Base-by-base conservation (phyloP, 2,797 vertebrate genomes). In the Chloroceryle inda region DNA sequence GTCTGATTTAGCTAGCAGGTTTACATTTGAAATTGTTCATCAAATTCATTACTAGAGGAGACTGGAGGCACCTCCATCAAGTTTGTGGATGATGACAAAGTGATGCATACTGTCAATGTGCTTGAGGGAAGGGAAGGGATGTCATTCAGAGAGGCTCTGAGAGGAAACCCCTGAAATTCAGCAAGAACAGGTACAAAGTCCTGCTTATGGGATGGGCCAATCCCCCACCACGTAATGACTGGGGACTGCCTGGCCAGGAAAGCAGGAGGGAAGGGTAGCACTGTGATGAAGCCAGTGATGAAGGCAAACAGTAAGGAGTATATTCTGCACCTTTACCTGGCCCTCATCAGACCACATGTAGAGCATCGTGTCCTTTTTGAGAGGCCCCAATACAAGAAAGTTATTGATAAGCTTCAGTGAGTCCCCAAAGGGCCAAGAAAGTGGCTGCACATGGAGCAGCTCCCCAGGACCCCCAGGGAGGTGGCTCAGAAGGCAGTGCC, bases 51-150 rank as follows among this genome's bases (percentile, higher is more conserved):
- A 19, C n/a, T n/a, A 8, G 27, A 75, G 6, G n/a, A 75, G 24
- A 24, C 22, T 38, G 47, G 17, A 13, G 1, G 2, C 11, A 56
- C 6, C 42, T 29, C 35, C 47, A 21, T 6, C 13, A 22, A 2
- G 9, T 58, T 5, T 59, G 49, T 52, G 50, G 27, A 33, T 2
- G 13, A 40, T 31, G 49, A 33, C 6, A 3, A 75, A n/a, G 21
- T 15, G 6, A n/a, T 29, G 11, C 14, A 6, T 1, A 33, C 8
- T 53, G n/a, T 20, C 42, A 14, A 1, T 6, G 35, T 6, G 29
- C 31, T 73, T 5, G 79, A 72, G 49, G 42, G 62, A 6, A 85
- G 38, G 47, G 62, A 6, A 85, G 38, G 16, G 59, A 52, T 74
- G 59, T 45, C 45, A 5, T 29, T 24, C 31, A n/a, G 20, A 81